A percentile compares a stretch with the other conserved stretches of the same genome.
Evolutionary conservation across 2,113 vertebrate species (phyloP).

Genomic region (Onychostoma macrolepis): DNA sequence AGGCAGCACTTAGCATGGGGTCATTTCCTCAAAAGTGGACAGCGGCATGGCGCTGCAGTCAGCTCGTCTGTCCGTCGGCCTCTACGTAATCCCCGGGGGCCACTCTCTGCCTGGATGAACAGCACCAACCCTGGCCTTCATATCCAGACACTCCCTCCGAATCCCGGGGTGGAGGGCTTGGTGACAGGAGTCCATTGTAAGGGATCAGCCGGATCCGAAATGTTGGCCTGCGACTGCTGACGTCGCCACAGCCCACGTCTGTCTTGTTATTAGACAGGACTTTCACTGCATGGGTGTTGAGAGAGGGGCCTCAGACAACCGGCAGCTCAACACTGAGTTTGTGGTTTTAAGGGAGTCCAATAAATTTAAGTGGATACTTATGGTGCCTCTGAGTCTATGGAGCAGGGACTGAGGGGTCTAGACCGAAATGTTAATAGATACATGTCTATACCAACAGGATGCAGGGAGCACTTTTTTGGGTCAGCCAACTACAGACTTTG

Average conservation of each 20-base stretch:
- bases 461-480: conserved; percentile 14
- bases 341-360: conserved; percentile 58
- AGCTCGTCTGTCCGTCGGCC: conserved; percentile 45
- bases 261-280: conserved; percentile 40
- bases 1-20: conserved; percentile 49
- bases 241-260: conserved; percentile 30
- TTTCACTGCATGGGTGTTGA: conserved; percentile 46
- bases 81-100: conserved; percentile 38
- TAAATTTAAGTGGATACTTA: conserved; percentile 59
- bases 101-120: conserved; percentile 16
- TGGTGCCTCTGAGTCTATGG: conserved; percentile 59
- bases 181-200: conserved; percentile 43
- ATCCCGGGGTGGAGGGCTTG: neutral
- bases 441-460: conserved; percentile 41
- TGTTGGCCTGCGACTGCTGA: conserved; percentile 4
- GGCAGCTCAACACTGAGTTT: conserved; percentile 50
- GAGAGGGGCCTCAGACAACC: conserved; percentile 41
- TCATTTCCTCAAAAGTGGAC: conserved; percentile 54
- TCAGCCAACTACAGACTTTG: conserved; percentile 10
- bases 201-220: conserved; percentile 20
- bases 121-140: conserved; percentile 35
- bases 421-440: conserved; percentile 43
- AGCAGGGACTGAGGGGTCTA: conserved; percentile 36
- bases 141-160: conserved; percentile 25
- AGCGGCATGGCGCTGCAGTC: conserved; percentile 24